Conservation (phyloP, 2,113 vertebrate species). For the Phylloscopus trochiloides region DNA sequence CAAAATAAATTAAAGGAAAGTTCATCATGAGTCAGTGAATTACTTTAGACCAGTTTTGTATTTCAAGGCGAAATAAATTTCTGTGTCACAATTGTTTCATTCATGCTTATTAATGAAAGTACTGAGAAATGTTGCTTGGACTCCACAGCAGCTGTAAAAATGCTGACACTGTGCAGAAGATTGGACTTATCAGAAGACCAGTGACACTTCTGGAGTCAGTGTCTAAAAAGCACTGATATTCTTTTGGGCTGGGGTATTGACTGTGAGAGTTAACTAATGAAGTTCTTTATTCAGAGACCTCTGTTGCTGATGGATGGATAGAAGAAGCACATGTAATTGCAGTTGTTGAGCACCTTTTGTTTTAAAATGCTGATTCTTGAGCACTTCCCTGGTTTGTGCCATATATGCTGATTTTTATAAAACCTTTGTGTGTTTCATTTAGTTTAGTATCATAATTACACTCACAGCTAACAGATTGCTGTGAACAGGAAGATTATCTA, state of each 20-base stretch:
- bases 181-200: background rate
- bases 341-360: background rate
- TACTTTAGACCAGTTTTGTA: background rate
- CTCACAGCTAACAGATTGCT: background rate
- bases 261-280: background rate
- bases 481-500: background rate
- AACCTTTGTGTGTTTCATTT: background rate
- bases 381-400: background rate
- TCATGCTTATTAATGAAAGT: background rate
- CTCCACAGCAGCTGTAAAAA: background rate
- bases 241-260: background rate
- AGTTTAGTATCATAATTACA: background rate
- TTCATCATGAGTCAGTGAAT: background rate
- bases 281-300: background rate
- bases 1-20: background rate
- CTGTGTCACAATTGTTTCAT: background rate
- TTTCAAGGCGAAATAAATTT: background rate
- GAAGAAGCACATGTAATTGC: background rate
- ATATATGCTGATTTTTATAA: background rate
- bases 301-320: background rate
- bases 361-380: background rate
- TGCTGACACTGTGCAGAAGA: background rate
- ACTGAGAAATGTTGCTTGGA: background rate
- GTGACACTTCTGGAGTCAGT: background rate
- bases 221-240: background rate